Conservation (phyloP, 64 coral and sea anemone genomes). For the Actinia tenebrosa region DNA sequence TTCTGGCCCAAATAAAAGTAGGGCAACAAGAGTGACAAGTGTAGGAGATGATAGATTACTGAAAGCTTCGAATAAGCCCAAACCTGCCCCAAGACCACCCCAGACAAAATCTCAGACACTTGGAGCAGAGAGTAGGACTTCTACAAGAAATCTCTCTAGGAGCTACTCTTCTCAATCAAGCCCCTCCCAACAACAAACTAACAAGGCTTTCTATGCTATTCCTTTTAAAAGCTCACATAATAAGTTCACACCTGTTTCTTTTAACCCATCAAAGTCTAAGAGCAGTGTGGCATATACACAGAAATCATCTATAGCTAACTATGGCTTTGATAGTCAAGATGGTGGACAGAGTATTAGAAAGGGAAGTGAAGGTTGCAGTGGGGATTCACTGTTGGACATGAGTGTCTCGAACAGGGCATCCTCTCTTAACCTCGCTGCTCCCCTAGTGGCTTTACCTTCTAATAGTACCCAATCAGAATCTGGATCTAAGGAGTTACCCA, state of each 20-base stretch:
- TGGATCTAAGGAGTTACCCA: neutral
- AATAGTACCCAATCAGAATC: neutral
- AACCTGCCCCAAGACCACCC: conserved; percentile 20
- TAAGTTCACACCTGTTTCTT: neutral
- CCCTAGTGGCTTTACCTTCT: conserved; percentile 7
- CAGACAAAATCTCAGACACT: neutral
- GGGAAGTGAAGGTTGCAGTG: neutral
- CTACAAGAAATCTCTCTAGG: neutral
- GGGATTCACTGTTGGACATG: neutral
- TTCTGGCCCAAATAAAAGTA: neutral
- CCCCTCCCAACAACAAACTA: neutral
- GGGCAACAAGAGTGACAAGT: neutral
- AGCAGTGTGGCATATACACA: neutral
- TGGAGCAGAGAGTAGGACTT: neutral
- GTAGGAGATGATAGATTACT: conserved; percentile 5
- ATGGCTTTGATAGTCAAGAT: conserved; percentile 1
- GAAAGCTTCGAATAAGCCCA: neutral
- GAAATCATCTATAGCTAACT: neutral
- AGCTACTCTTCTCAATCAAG: neutral
- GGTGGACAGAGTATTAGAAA: neutral
- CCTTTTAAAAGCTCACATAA: conserved; percentile 7
- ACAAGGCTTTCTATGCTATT: conserved; percentile 17
- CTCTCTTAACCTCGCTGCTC: neutral
- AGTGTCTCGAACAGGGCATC: neutral
- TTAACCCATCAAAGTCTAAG: neutral